phyloP scores from a whole-genome alignment of 2,888 invertebrate species.

The Homarus gammarus region DNA sequence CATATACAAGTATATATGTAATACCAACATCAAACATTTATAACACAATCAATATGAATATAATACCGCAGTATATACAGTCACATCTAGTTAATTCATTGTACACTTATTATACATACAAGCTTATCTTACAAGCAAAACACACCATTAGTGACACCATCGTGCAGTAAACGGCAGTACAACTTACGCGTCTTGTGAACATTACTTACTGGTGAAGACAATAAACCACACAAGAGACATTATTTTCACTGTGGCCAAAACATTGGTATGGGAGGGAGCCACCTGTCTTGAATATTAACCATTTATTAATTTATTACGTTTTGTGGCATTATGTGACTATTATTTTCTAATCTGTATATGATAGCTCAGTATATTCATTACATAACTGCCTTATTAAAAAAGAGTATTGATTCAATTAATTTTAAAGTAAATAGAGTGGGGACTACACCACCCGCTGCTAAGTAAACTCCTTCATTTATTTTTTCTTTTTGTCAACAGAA shows the following conservation, averaged over 20 bases:
- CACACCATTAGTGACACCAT: slow-evolving; percentile 37
- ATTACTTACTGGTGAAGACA: slow-evolving; percentile 11
- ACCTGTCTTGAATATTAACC: too few species aligned
- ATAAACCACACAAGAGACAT: not conserved
- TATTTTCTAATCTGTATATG: too few species aligned
- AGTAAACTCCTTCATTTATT: too few species aligned
- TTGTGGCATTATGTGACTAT: too few species aligned
- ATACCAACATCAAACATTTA: slow-evolving; percentile 56
- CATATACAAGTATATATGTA: slow-evolving; percentile 24
- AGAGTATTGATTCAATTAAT: too few species aligned
- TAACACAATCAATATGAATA: slow-evolving; percentile 54
- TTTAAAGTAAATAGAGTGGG: too few species aligned
- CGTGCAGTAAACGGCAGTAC: not conserved
- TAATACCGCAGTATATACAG: slow-evolving; percentile 62
- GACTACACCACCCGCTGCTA: too few species aligned
- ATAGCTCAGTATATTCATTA: too few species aligned
- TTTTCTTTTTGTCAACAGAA: too few species aligned
- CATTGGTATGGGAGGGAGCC: not conserved
- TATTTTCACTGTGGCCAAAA: not conserved
- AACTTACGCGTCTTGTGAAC: not conserved
- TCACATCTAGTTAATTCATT: slow-evolving; percentile 49
- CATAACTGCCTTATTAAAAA: too few species aligned
- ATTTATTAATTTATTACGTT: too few species aligned
- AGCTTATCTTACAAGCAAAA: slow-evolving; percentile 48
- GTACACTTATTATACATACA: slow-evolving; percentile 59